phyloP scores from a whole-genome alignment of 2,888 invertebrate genomes.

The Stenichneumon culpator region DNA sequence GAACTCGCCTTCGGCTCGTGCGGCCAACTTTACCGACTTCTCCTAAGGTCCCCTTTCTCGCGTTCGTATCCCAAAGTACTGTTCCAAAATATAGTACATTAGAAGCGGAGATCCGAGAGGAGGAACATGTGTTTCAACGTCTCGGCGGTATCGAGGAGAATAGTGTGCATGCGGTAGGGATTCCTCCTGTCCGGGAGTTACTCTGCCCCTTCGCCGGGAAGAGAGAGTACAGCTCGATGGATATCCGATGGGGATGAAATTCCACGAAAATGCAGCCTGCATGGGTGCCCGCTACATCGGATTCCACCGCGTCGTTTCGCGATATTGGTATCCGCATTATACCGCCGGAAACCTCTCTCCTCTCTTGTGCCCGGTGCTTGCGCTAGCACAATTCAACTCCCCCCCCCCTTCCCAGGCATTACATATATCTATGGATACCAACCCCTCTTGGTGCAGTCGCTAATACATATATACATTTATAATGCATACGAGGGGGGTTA shows the following conservation, averaged over 20 bases:
- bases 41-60: not conserved
- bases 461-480: conserved; percentile 19
- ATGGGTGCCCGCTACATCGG: conserved; percentile 47
- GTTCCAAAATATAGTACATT: not conserved
- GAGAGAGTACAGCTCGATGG: conserved; percentile 33
- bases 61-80: no score
- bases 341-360: conserved; percentile 40
- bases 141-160: conserved; percentile 18
- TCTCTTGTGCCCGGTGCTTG: conserved; percentile 25
- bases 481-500: conserved; percentile 5
- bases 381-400: not conserved
- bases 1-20: not conserved
- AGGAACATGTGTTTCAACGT: conserved; percentile 37
- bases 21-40: not conserved
- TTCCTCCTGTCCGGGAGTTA: conserved; percentile 47
- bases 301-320: conserved; percentile 63
- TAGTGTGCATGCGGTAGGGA: conserved; percentile 26
- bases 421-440: conserved; percentile 7
- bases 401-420: not conserved
- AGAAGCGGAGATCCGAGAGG: not conserved
- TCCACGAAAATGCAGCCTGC: conserved; percentile 54
- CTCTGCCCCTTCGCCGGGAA: conserved; percentile 28
- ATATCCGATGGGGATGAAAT: conserved; percentile 40
- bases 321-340: conserved; percentile 65
- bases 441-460: conserved; percentile 6